These are phyloP conservation scores for Melanotaenia nigrans DNA, from an alignment of 2,797 vertebrate species.

Conservation along the genomic window DNA sequence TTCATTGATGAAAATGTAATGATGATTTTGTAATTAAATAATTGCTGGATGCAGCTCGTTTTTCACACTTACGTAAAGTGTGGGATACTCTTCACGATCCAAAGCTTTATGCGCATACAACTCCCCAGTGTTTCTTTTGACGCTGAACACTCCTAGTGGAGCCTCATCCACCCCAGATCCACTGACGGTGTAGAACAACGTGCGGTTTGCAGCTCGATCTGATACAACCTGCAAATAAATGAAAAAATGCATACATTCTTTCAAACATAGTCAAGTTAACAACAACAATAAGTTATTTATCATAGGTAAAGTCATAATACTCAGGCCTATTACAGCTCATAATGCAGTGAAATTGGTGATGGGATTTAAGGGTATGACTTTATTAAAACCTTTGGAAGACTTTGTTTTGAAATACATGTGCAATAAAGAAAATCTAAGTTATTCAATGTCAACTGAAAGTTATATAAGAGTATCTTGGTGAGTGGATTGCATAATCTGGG, in stretches of 20 bases:
- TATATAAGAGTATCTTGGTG: neutral
- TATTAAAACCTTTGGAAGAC: neutral
- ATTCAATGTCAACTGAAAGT: too few species aligned
- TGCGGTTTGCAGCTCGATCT: rapidly evolving
- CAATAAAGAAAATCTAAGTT: too few species aligned
- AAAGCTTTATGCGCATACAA: slow-evolving; percentile 33
- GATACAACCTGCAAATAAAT: slow-evolving; percentile 67
- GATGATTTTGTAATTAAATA: neutral
- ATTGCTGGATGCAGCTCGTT: neutral
- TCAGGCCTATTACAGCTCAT: neutral
- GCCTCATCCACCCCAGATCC: slow-evolving; percentile 50
- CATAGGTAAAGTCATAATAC: neutral
- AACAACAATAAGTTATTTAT: neutral
- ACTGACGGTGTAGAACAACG: slow-evolving; percentile 60
- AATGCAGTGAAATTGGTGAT: neutral
- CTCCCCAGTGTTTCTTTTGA: rapidly evolving
- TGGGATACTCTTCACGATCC: slow-evolving; percentile 66
- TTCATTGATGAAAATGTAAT: neutral
- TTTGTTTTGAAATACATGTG: too few species aligned
- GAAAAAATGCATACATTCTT: neutral
- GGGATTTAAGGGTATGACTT: neutral
- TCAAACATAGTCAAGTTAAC: neutral
- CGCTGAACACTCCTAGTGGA: slow-evolving; percentile 48
- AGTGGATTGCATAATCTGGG: neutral
- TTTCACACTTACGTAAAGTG: slow-evolving; percentile 58